Conservation (phyloP, 2,797 vertebrate species). For the Nothura maculosa region DNA sequence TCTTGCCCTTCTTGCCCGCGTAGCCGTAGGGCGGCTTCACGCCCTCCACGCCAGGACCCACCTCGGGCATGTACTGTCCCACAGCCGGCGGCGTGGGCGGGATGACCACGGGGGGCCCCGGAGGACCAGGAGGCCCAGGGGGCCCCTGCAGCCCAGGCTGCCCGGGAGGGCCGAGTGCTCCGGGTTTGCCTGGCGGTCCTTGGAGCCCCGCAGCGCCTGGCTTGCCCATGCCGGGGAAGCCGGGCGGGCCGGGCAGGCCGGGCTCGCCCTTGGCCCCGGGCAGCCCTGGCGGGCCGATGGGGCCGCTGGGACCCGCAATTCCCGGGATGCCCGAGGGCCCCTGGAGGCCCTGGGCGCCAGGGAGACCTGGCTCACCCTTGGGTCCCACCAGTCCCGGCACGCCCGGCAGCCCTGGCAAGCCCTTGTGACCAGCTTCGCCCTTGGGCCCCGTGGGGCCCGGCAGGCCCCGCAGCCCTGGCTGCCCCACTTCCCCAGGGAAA, state of each 20-base stretch:
- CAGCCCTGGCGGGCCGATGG: slow-evolving; percentile 92
- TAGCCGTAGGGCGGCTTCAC: slow-evolving; percentile 86
- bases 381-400: slow-evolving; percentile 85
- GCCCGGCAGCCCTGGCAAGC: slow-evolving; percentile 88
- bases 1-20: slow-evolving; percentile 87
- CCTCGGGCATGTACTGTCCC: slow-evolving; percentile 89
- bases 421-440: slow-evolving; percentile 89
- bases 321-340: slow-evolving; percentile 95
- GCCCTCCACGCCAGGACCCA: slow-evolving; percentile 85
- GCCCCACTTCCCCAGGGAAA: slow-evolving; percentile 89
- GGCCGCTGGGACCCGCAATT: slow-evolving; percentile 90
- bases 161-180: slow-evolving; percentile 88
- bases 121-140: slow-evolving; percentile 91
- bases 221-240: slow-evolving; percentile 91
- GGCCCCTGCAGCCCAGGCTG: slow-evolving; percentile 90
- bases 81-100: slow-evolving; percentile 83
- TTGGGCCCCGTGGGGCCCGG: slow-evolving; percentile 92
- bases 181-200: slow-evolving; percentile 91
- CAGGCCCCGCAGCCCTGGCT: slow-evolving; percentile 89
- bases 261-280: slow-evolving; percentile 92
- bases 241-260: slow-evolving; percentile 89
- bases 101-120: slow-evolving; percentile 83
- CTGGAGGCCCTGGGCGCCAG: slow-evolving; percentile 89
- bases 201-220: slow-evolving; percentile 86
- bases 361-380: slow-evolving; percentile 89